Conservation (phyloP, 2,797 vertebrate genomes). For the Chromis chromis region DNA sequence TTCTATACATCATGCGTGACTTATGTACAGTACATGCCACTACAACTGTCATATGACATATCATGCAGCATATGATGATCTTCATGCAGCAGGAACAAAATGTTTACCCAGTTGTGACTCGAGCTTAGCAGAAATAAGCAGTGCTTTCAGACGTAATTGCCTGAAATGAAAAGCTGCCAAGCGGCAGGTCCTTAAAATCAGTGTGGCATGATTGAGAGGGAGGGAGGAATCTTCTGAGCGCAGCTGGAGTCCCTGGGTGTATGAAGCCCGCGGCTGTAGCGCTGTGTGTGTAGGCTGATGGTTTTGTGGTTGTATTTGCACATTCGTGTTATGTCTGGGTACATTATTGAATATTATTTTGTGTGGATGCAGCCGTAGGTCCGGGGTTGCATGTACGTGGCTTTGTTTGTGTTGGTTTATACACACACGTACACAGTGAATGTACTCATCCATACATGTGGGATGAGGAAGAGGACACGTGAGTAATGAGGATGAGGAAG, state of each 20-base stretch:
- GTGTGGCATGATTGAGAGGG: constrained; percentile 74
- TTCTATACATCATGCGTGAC: constrained; percentile 3
- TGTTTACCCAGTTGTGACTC: constrained; percentile 66
- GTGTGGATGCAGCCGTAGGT: constrained; percentile 36
- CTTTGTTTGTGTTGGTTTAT: constrained; percentile 16
- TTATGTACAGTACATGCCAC: background rate
- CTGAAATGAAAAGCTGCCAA: constrained; percentile 77
- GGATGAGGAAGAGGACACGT: background rate
- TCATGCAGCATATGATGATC: constrained; percentile 32
- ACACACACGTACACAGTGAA: background rate
- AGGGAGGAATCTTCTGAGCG: constrained; percentile 66
- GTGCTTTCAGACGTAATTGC: constrained; percentile 71
- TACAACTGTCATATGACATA: constrained; percentile 15
- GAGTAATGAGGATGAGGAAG: background rate
- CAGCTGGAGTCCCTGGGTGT: constrained; percentile 70
- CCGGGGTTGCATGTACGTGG: constrained; percentile 8
- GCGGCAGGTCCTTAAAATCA: constrained; percentile 75
- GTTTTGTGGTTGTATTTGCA: constrained; percentile 53
- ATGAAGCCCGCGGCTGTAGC: constrained; percentile 50
- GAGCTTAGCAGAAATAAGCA: constrained; percentile 60
- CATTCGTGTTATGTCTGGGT: constrained; percentile 56
- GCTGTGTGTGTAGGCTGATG: constrained; percentile 45
- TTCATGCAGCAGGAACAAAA: constrained; percentile 48
- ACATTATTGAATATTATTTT: constrained; percentile 44
- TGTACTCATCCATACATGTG: constrained; percentile 7